Conservation (phyloP, 2,113 vertebrate genomes). For the Xenotilapia flavipinnis region DNA sequence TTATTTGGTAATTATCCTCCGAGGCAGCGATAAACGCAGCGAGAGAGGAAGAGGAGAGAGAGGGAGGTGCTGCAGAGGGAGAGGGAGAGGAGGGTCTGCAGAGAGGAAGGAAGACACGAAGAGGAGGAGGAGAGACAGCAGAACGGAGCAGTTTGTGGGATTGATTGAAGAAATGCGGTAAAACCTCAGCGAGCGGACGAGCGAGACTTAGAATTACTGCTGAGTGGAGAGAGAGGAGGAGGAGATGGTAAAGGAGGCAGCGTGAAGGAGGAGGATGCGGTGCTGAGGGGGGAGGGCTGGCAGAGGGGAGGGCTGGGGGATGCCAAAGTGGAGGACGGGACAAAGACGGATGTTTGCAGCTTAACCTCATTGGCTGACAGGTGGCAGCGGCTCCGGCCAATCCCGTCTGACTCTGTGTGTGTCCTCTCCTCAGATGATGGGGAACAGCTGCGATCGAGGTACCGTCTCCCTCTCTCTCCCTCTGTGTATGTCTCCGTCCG, state of each 20-base stretch:
- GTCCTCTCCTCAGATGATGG: slow-evolving; percentile 81
- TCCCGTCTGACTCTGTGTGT: slow-evolving; percentile 46
- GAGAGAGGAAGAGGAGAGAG: slow-evolving; percentile 8
- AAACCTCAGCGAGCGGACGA: slow-evolving; percentile 8
- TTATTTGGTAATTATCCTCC: slow-evolving; percentile 30
- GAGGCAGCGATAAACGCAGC: background rate
- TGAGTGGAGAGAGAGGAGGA: slow-evolving; percentile 24
- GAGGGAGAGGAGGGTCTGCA: background rate
- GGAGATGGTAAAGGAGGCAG: slow-evolving; percentile 9
- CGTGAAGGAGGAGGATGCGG: slow-evolving; percentile 20
- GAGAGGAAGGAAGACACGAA: slow-evolving; percentile 36
- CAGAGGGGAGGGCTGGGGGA: background rate
- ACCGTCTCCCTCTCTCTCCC: slow-evolving; percentile 47
- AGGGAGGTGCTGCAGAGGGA: slow-evolving; percentile 5
- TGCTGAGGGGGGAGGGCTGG: slow-evolving; percentile 1
- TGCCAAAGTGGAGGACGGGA: slow-evolving; percentile 10
- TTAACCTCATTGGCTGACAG: slow-evolving; percentile 57
- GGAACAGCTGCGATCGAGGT: slow-evolving; percentile 96
- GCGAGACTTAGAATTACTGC: slow-evolving; percentile 49
- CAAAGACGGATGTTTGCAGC: slow-evolving; percentile 27
- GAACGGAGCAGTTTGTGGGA: slow-evolving; percentile 78
- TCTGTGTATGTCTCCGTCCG: background rate
- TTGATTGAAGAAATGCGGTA: slow-evolving; percentile 90
- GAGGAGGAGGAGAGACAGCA: slow-evolving; percentile 34
- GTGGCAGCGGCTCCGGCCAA: slow-evolving; percentile 42